Evolutionary conservation across 2,888 invertebrate species (phyloP), one percentile per base, ranked within the genome.

Genomic region (Zhuqinia jingwanae): DNA sequence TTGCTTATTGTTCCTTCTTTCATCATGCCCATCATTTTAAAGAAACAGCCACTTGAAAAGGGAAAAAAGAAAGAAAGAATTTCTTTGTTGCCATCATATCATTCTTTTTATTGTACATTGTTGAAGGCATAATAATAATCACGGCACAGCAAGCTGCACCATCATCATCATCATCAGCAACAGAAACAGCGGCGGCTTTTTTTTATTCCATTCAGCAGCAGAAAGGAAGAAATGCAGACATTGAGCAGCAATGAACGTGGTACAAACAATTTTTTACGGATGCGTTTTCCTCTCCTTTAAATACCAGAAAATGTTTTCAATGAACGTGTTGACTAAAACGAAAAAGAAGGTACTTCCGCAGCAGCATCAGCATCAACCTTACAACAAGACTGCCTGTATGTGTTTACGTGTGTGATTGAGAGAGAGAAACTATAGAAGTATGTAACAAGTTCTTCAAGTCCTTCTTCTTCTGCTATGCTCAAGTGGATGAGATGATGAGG

Each of bases 261-360:
- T 36, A 36, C 36, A 53, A 53, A 53, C 53, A 56, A n/a, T 20
- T 56, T 56, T 56, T 56, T n/a, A 56, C 36, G 45, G 58, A 58
- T 58, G 36, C 17, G 36, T 56, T 56, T 36, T 58, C 10, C 8
- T 36, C 36, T 36, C n/a, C n/a, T n/a, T n/a, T n/a, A n/a, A n/a
- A n/a, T 36, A 30, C 2, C 58, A 17, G 58, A 17, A 25, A n/a
- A 36, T 22, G 50, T 27, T 56, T 22, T 70, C 53, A 73, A 81
- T 56, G 73, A 42, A 81, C 20, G 81, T 81, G 81, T 56, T 81
- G 81, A 81, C 56, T 80, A 70, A 68, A 70, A 70, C 56, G 30
- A 70, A 56, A 53, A 70, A 81, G 81, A 73, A 81, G 81, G 81
- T 73, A 81, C 81, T 81, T 81, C 81, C 81, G 81, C 45, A 80